phyloP scores from a whole-genome alignment of 2,888 invertebrate genomes.

The Coelinius sp. region DNA sequence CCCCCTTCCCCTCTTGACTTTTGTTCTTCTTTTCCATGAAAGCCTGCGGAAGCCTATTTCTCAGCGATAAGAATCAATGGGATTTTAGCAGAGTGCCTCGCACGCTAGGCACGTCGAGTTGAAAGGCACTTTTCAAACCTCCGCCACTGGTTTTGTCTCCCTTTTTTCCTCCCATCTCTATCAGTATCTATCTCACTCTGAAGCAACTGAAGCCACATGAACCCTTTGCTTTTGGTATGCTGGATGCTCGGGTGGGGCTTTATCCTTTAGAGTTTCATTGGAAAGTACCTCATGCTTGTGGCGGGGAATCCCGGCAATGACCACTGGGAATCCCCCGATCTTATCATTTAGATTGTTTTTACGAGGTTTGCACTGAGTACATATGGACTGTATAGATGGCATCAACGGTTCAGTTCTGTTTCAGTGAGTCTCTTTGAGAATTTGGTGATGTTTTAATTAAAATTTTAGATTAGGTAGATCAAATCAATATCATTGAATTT shows the following conservation, averaged over 20 bases:
- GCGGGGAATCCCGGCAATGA: neutral
- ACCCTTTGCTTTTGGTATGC: constrained; percentile 31
- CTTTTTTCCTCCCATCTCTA: neutral
- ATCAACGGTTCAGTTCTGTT: no score
- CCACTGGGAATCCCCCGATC: neutral
- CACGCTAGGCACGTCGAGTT: constrained; percentile 56
- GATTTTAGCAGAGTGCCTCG: constrained; percentile 48
- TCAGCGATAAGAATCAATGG: constrained; percentile 61
- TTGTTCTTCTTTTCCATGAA: constrained; percentile 37
- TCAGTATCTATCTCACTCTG: neutral
- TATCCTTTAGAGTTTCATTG: constrained; percentile 56
- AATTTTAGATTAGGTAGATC: no score
- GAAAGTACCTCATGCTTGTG: constrained; percentile 25
- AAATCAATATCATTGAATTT: no score
- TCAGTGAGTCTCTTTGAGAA: no score
- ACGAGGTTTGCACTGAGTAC: neutral
- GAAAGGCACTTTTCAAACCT: constrained; percentile 49
- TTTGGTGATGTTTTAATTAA: no score
- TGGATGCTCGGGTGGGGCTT: constrained; percentile 37
- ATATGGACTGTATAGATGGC: no score
- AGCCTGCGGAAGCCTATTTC: constrained; percentile 55
- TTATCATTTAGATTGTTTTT: neutral
- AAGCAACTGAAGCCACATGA: constrained; percentile 50
- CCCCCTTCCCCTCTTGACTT: neutral
- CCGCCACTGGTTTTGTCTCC: constrained; percentile 36